These are phyloP conservation scores for Gnathonemus longibarbis DNA, from an alignment of 2,113 vertebrate genomes.

Conservation along the genomic window DNA sequence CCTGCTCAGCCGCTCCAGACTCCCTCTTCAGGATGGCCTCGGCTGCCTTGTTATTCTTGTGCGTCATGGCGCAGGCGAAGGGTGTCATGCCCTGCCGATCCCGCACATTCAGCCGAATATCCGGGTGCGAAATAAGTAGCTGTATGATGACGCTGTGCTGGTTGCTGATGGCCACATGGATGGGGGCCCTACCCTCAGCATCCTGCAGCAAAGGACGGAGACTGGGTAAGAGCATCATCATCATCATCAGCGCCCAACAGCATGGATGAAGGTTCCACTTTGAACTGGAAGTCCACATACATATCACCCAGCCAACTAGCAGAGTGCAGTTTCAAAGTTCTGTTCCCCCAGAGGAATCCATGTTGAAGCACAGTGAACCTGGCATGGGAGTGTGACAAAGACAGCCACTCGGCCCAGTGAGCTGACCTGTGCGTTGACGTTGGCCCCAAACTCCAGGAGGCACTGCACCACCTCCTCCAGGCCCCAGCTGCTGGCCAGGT, in stretches of 20 bases:
- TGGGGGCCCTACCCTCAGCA: constrained; percentile 86
- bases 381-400: background rate
- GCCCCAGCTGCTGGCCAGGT: constrained; percentile 89
- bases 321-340: background rate
- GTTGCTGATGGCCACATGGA: constrained; percentile 92
- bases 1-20: constrained; percentile 92
- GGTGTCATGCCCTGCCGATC: constrained; percentile 94
- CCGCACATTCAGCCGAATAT: constrained; percentile 80
- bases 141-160: constrained; percentile 92
- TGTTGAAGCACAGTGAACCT: background rate
- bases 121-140: constrained; percentile 88
- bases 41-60: constrained; percentile 95
- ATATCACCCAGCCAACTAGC: background rate
- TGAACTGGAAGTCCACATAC: background rate
- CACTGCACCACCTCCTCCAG: constrained; percentile 90
- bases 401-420: background rate
- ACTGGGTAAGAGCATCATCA: background rate
- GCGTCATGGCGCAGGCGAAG: constrained; percentile 94
- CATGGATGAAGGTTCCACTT: background rate
- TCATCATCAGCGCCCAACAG: background rate
- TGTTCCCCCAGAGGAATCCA: background rate
- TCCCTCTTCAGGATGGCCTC: constrained; percentile 93
- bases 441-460: constrained; percentile 94
- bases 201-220: constrained; percentile 61
- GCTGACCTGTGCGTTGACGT: constrained; percentile 87